phyloP scores from a whole-genome alignment of 2,113 vertebrate species.

The Coryphaenoides rupestris region DNA sequence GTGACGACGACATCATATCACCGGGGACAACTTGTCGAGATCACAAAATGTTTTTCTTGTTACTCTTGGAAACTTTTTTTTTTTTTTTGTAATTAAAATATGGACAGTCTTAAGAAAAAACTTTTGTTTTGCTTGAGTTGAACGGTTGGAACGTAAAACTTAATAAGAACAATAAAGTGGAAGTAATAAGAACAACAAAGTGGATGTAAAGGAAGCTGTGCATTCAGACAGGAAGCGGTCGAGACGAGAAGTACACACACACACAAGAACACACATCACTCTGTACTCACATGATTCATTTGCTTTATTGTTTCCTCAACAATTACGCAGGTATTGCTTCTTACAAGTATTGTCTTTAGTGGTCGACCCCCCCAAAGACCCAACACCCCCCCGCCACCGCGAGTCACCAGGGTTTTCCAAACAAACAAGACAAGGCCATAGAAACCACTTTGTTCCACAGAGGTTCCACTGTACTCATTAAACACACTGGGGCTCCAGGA shows the following conservation, averaged over 20 bases:
- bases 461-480: constrained; percentile 24
- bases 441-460: constrained; percentile 41
- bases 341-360: constrained; percentile 22
- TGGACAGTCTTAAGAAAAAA: constrained; percentile 53
- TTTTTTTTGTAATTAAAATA: constrained; percentile 71
- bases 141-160: constrained; percentile 17
- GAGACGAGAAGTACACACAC: constrained; percentile 3
- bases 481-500: constrained; percentile 17
- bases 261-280: constrained; percentile 29
- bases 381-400: constrained; percentile 3
- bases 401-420: constrained; percentile 18
- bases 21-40: constrained; percentile 65
- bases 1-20: constrained; percentile 67
- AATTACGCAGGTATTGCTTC: constrained; percentile 25
- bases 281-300: constrained; percentile 10
- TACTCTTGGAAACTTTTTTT: constrained; percentile 72
- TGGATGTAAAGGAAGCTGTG: constrained; percentile 9
- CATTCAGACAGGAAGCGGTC: not conserved
- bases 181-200: not conserved
- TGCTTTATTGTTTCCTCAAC: constrained; percentile 23
- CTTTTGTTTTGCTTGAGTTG: constrained; percentile 39
- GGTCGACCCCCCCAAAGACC: not conserved
- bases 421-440: constrained; percentile 37
- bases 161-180: not conserved
- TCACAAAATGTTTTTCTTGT: constrained; percentile 73